These are phyloP conservation scores for Vulpes ferrilata DNA, from an alignment of 2,113 vertebrate species.

Conservation along the genomic window DNA sequence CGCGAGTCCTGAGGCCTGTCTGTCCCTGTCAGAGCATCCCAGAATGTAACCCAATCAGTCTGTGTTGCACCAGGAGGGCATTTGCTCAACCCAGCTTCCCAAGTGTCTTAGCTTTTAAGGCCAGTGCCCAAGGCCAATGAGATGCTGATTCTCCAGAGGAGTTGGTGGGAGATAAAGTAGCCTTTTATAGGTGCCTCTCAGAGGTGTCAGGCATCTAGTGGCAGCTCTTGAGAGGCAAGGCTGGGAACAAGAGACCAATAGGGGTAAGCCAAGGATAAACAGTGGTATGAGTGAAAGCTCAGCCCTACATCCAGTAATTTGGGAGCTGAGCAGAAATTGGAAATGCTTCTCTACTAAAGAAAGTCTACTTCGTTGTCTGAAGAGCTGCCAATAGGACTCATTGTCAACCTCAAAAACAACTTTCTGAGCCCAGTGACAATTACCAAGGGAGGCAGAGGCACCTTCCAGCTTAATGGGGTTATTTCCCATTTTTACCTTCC, in stretches of 20 bases:
- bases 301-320: not conserved
- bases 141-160: not conserved
- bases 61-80: not conserved
- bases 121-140: not conserved
- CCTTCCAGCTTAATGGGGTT: not conserved
- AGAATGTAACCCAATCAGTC: not conserved
- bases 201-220: not conserved
- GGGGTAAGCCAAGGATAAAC: not conserved
- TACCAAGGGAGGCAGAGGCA: not conserved
- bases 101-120: not conserved
- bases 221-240: not conserved
- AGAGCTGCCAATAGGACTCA: not conserved
- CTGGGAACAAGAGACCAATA: not conserved
- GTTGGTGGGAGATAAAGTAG: not conserved
- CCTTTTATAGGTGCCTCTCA: not conserved
- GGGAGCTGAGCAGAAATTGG: not conserved
- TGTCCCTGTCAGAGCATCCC: not conserved
- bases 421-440: not conserved
- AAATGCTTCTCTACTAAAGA: not conserved
- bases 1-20: not conserved
- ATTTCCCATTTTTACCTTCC: not conserved
- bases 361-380: not conserved
- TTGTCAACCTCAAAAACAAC: not conserved
- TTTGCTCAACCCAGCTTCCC: not conserved
- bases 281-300: not conserved